A percentile compares a stretch with the other conserved stretches of the same genome.
Conservation (phyloP, 2,888 invertebrate species). For the Idaea straminata region DNA sequence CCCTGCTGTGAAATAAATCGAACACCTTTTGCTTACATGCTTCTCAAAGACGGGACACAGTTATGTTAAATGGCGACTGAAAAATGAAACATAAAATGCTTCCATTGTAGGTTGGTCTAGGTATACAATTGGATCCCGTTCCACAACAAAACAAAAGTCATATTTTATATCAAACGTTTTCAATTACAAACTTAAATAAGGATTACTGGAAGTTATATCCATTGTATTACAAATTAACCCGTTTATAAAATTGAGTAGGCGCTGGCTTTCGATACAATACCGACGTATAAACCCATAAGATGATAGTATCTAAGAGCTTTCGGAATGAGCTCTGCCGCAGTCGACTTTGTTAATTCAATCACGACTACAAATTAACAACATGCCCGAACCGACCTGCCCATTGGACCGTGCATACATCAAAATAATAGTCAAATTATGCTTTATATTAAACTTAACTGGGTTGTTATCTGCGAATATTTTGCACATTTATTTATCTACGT, state of each 20-base stretch:
- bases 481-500: background rate
- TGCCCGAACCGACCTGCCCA: conserved; percentile 40
- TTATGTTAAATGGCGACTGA: background rate
- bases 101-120: too few species aligned
- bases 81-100: background rate
- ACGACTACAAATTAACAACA: conserved; percentile 63
- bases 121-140: too few species aligned
- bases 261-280: conserved; percentile 35
- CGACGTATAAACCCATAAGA: conserved; percentile 39
- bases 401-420: conserved; percentile 32
- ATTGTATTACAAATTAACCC: conserved; percentile 2
- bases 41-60: background rate
- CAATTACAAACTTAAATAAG: background rate
- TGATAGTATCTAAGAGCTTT: conserved; percentile 55
- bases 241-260: conserved; percentile 17
- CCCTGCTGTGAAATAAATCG: conserved; percentile 60
- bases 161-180: too few species aligned
- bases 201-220: conserved; percentile 11
- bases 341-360: conserved; percentile 65
- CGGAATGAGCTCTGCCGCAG: conserved; percentile 49
- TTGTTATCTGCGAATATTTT: background rate
- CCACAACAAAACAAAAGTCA: too few species aligned
- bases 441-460: background rate
- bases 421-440: conserved; percentile 10
- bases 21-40: conserved; percentile 27